phyloP scores from a whole-genome alignment of 2,113 vertebrate species.

The human region DNA sequence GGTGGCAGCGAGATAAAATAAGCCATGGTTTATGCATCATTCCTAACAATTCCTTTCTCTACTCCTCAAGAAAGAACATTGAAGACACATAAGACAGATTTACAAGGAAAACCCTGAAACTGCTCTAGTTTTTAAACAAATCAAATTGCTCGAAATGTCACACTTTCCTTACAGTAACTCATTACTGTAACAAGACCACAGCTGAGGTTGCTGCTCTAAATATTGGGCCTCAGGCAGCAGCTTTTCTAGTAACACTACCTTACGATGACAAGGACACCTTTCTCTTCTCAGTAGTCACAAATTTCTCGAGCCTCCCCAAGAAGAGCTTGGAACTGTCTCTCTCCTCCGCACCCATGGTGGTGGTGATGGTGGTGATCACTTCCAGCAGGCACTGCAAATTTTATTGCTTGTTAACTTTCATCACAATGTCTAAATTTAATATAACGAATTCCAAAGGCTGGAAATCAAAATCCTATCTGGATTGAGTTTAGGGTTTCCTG shows the following conservation, averaged over 20 bases:
- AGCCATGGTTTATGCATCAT: background rate
- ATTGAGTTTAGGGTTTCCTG: conserved; percentile 59
- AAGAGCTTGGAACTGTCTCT: accelerated
- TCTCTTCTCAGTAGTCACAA: background rate
- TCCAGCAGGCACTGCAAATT: background rate
- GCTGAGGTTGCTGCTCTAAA: background rate
- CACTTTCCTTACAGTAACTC: background rate
- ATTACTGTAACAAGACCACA: background rate
- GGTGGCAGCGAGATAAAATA: background rate
- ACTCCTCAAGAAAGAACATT: background rate
- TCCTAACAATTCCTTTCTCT: background rate
- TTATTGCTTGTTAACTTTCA: conserved; percentile 46
- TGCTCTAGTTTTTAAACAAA: background rate
- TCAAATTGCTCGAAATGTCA: background rate
- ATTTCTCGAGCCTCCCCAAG: background rate
- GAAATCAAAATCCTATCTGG: conserved; percentile 67
- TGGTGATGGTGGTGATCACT: background rate
- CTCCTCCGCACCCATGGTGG: accelerated
- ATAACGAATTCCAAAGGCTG: conserved; percentile 9
- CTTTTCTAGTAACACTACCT: background rate
- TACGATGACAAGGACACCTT: accelerated
- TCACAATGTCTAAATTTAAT: conserved; percentile 30
- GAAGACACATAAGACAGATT: background rate
- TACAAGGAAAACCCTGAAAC: background rate
- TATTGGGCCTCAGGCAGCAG: background rate